phyloP scores from a whole-genome alignment of 2,113 vertebrate species.

The Cyanoderma ruficeps region DNA sequence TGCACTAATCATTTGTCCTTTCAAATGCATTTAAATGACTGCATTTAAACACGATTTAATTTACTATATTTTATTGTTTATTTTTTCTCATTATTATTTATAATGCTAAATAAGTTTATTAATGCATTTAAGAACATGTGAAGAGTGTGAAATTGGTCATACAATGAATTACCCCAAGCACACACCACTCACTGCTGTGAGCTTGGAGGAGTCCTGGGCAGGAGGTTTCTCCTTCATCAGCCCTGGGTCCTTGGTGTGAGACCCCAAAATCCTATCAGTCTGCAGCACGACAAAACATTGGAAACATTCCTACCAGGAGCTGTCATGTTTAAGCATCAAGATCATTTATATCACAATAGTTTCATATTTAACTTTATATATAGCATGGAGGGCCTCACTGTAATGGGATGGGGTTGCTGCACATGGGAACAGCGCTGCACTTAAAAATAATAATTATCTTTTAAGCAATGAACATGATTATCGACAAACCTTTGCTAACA shows the following conservation, averaged over 20 bases:
- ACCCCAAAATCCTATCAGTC: neutral
- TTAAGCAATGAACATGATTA: neutral
- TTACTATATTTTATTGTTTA: neutral
- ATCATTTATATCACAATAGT: accelerated
- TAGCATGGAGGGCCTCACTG: neutral
- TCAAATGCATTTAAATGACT: neutral
- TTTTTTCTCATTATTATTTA: neutral
- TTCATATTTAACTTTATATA: neutral
- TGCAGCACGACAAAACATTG: accelerated
- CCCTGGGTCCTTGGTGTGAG: neutral
- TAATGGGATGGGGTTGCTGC: neutral
- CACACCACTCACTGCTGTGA: neutral
- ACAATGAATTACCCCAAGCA: neutral
- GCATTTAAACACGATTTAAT: neutral
- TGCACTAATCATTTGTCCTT: neutral
- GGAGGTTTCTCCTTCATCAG: neutral
- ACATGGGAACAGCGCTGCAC: accelerated
- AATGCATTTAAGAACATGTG: neutral
- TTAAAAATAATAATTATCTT: neutral
- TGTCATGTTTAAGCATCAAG: neutral
- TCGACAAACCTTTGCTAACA: neutral
- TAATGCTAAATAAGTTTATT: neutral
- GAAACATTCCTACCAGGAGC: neutral
- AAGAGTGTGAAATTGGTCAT: neutral
- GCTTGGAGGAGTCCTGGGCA: too few relatives aligned